Conservation (phyloP, 2,113 vertebrate species). For the Platichthys flesus region DNA sequence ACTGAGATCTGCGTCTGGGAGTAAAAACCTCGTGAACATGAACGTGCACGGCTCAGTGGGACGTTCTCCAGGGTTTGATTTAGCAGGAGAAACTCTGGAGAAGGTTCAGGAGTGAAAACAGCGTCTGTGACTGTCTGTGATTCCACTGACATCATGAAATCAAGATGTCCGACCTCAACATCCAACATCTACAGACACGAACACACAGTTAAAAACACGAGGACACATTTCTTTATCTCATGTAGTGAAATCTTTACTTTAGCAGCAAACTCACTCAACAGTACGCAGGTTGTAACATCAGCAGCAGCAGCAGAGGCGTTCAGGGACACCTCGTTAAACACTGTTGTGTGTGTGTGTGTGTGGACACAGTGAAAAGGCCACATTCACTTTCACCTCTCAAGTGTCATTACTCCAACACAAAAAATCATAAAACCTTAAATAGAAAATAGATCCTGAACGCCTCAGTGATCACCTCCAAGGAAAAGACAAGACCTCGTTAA, state of each 20-base stretch:
- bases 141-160: too few species aligned
- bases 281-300: neutral
- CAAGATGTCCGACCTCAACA: neutral
- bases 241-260: slow-evolving; percentile 39
- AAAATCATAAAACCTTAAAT: slow-evolving; percentile 30
- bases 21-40: too few species aligned
- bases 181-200: too few species aligned
- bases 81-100: too few species aligned
- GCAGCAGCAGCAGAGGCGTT: neutral
- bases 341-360: neutral
- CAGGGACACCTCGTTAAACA: slow-evolving; percentile 9
- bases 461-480: neutral
- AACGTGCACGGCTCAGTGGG: too few species aligned
- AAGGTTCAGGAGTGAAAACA: too few species aligned
- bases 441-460: slow-evolving; percentile 17
- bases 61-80: too few species aligned
- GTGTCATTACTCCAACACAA: neutral
- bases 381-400: neutral
- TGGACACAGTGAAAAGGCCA: slow-evolving; percentile 37
- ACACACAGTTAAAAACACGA: too few species aligned
- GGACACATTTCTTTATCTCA: neutral
- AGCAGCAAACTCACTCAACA: slow-evolving; percentile 45
- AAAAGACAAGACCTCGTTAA: neutral
- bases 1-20: too few species aligned
- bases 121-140: too few species aligned